Evolutionary conservation across 2,888 invertebrate species (phyloP).

Genomic region (Lampropteryx suffumata): DNA sequence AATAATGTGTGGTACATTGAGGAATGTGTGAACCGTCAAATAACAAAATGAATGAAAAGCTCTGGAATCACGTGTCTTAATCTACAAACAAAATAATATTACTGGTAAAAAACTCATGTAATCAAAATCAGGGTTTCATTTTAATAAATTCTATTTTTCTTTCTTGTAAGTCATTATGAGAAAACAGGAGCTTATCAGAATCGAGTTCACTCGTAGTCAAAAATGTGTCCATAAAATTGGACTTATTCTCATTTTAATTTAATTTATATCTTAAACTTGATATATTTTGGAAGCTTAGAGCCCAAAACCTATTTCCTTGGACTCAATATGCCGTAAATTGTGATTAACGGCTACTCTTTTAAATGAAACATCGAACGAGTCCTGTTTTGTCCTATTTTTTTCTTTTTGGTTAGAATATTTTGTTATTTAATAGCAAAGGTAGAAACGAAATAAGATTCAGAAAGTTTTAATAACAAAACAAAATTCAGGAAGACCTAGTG

Average conservation of each 20-base stretch:
- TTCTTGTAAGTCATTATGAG: slow-evolving; percentile 36
- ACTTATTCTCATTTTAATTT: slow-evolving; percentile 66
- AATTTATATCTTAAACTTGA: slow-evolving; percentile 64
- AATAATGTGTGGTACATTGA: slow-evolving; percentile 35
- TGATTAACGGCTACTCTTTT: slow-evolving; percentile 56
- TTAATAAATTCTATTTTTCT: slow-evolving; percentile 15
- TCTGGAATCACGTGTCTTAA: too few relatives aligned
- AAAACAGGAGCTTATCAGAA: slow-evolving; percentile 55
- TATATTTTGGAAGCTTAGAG: slow-evolving; percentile 48
- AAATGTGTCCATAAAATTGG: slow-evolving; percentile 61
- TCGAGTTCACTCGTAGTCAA: slow-evolving; percentile 58
- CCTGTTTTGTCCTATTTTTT: slow-evolving; percentile 41
- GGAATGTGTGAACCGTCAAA: slow-evolving; percentile 4
- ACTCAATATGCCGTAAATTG: slow-evolving; percentile 66
- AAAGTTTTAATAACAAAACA: too few relatives aligned
- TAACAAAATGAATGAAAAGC: too few relatives aligned
- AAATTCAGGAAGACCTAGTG: too few relatives aligned
- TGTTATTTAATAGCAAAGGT: too few relatives aligned
- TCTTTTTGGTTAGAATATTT: too few relatives aligned
- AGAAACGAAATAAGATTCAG: too few relatives aligned
- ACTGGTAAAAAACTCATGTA: too few relatives aligned
- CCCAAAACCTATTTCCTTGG: slow-evolving; percentile 58
- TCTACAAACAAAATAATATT: too few relatives aligned
- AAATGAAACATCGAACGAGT: slow-evolving; percentile 25
- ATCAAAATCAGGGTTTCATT: too few relatives aligned